Evolutionary conservation across 1,140 invertebrate genomes (phyloP), one percentile per base, ranked within the genome.

Genomic region (Tigriopus japonicus): DNA sequence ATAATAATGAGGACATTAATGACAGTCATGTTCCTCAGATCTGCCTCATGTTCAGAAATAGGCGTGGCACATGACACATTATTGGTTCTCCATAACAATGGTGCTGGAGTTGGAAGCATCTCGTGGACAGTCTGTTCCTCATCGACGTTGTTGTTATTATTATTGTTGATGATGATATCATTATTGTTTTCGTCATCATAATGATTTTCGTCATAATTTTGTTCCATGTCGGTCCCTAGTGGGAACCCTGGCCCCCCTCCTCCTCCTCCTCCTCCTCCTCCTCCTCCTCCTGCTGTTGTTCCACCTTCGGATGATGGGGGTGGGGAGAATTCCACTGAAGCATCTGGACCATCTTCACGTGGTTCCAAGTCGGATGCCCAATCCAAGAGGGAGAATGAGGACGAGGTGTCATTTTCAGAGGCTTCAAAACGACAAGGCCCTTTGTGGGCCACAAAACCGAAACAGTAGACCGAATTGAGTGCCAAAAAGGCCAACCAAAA

Each of bases 391-490:
- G 45, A 21, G n/a, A 49, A 21, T 6, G 45, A 17, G 12, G 45
- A 49, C 45, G n/a, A 17, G 45, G 45, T 49, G n/a, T 49, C 21
- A 21, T 15, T 49, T 15, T 21, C 21, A 49, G 21, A 12, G 45
- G 45, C 10, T 21, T 17, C 45, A 15, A 49, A 15, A 5, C 15
- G 15, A 42, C 55, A 58, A 5, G 55, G 55, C 6, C 59, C 59
- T 49, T 24, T 24, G 40, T 61, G 59, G 10, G 59, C 43, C n/a
- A 61, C 12, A 40, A 61, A 61, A 40, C 59, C 59, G 51, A 61
- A 61, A 40, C 59, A 61, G 40, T 55, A 49, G 13, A 49, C 13
- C 15, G 49, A 53, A 35, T 61, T 56, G 24, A 61, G 15, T 10
- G 21, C 52, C 14, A 61, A 40, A 28, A 61, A 23, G 24, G 35